Base-by-base conservation (phyloP, 1,140 invertebrate genomes). In the Macrosteles quadrilineatus region DNA sequence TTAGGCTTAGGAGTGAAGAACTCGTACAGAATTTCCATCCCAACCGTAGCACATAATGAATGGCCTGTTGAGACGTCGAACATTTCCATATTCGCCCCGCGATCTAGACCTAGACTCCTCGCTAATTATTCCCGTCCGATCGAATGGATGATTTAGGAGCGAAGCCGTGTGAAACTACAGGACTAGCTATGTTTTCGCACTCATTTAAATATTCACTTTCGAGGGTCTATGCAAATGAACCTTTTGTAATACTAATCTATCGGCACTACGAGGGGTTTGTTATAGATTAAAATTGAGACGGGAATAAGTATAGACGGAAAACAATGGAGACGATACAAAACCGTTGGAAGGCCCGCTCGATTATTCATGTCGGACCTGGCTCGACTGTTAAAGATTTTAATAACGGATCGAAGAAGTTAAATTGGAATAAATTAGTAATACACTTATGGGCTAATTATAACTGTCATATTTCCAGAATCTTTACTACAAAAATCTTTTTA, bases 71-170 rank as follows among this genome's bases (percentile, higher is more conserved):
- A 43, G 17, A 43, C 9, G 36, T 9, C 36, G 9, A 43, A 43
- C 17, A 43, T 43, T 17, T 43, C 9, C 9, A 43, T 43, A 43
- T 43, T 53, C 21, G 23, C 1, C 31, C 1, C 4, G 14, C 3
- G 25, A n/a, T 31, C 40, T 14, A 53, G 21, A 19, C 19, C 6
- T 19, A 19, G 21, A 14, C 6, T 19, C 21, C 4, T 17, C 6
- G 36, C 47, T 53, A 53, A 53, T 53, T 53, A 53, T 53, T 11
- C 47, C 47, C 11, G 47, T 4, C 47, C 47, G 21, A 53, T 53
- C 19, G 47, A 53, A 53, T 53, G 21, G 47, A 53, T 53, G 47
- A 53, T 53, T 53, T 53, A 53, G 47, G 19, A 53, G 11, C 11
- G 47, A 6, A 19, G 47, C 47, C 47, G 47, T 53, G 47, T 53